Conservation (phyloP, 2,797 vertebrate genomes). For the Cynodonichthys magdalenae region DNA sequence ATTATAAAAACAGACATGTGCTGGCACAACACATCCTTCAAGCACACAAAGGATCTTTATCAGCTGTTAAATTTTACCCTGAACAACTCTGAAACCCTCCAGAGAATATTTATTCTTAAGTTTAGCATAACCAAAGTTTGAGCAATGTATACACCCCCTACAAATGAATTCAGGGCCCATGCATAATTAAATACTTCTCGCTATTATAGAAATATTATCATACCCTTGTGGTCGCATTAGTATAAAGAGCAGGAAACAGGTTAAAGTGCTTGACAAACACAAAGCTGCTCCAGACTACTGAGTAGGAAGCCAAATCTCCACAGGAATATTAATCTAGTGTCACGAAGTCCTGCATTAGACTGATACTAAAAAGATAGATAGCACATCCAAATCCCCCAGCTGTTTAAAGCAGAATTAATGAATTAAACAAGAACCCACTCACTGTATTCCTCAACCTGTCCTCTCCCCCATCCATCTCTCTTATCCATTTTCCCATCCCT, state of each 20-base stretch:
- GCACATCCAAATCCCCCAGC: constrained; percentile 21
- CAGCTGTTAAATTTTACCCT: constrained; percentile 15
- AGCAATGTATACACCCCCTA: constrained; percentile 3
- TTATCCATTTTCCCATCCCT: constrained; percentile 64
- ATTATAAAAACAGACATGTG: constrained; percentile 34
- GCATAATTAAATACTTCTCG: constrained; percentile 52
- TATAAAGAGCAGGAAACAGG: constrained; percentile 41
- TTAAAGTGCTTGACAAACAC: constrained; percentile 39
- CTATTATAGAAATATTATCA: constrained; percentile 44
- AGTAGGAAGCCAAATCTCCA: constrained; percentile 29
- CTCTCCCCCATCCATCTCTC: constrained; percentile 45
- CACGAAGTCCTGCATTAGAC: constrained; percentile 25
- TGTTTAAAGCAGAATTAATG: constrained; percentile 48
- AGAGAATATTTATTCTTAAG: constrained; percentile 28
- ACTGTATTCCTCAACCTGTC: constrained; percentile 56
- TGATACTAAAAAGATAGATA: constrained; percentile 17
- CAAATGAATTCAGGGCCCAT: constrained; percentile 35
- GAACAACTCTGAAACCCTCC: constrained; percentile 31
- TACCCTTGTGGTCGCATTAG: constrained; percentile 38
- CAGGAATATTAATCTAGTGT: constrained; percentile 49
- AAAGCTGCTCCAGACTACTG: constrained; percentile 40
- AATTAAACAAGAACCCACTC: constrained; percentile 65
- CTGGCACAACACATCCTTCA: constrained; percentile 34
- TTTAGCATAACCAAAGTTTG: constrained; percentile 46
- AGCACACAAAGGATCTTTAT: constrained; percentile 22